These are phyloP conservation scores for Rhopalosiphum padi DNA, from an alignment of 1,140 invertebrate species.

Conservation along the genomic window DNA sequence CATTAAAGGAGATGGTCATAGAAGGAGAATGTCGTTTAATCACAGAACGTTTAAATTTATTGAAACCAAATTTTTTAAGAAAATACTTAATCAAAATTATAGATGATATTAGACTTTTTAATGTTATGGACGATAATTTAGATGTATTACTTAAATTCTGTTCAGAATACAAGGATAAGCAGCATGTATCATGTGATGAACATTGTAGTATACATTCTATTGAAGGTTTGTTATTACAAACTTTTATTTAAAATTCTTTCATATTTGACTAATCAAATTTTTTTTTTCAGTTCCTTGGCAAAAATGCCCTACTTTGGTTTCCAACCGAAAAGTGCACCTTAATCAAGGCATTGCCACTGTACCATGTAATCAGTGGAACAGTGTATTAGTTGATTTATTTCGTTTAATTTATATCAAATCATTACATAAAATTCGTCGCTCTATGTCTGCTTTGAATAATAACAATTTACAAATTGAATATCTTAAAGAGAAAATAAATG, in stretches of 20 bases:
- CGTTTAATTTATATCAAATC: slow-evolving; percentile 46
- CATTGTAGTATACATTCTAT: neutral
- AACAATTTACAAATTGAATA: slow-evolving; percentile 19
- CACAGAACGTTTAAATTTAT: slow-evolving; percentile 31
- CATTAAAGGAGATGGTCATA: slow-evolving; percentile 20
- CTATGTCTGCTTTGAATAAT: neutral
- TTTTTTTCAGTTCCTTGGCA: slow-evolving; percentile 52
- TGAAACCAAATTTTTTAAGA: slow-evolving; percentile 29
- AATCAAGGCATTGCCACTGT: slow-evolving; percentile 35
- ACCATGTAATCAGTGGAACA: slow-evolving; percentile 23
- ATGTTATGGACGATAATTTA: slow-evolving; percentile 18
- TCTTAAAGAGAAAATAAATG: slow-evolving; percentile 25
- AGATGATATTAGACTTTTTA: slow-evolving; percentile 24
- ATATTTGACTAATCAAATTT: slow-evolving; percentile 10
- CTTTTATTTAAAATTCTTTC: neutral
- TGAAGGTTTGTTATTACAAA: neutral
- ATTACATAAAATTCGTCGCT: neutral
- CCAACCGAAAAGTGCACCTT: neutral
- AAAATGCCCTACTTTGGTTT: slow-evolving; percentile 24
- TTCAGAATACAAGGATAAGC: slow-evolving; percentile 21
- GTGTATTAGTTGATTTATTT: slow-evolving; percentile 33
- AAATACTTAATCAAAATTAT: slow-evolving; percentile 31
- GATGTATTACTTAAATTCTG: slow-evolving; percentile 32
- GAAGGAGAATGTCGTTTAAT: slow-evolving; percentile 52
- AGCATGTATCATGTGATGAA: slow-evolving; percentile 29